These are phyloP conservation scores for Athetis lepigone DNA, from an alignment of 2,888 invertebrate genomes.

Conservation along the genomic window DNA sequence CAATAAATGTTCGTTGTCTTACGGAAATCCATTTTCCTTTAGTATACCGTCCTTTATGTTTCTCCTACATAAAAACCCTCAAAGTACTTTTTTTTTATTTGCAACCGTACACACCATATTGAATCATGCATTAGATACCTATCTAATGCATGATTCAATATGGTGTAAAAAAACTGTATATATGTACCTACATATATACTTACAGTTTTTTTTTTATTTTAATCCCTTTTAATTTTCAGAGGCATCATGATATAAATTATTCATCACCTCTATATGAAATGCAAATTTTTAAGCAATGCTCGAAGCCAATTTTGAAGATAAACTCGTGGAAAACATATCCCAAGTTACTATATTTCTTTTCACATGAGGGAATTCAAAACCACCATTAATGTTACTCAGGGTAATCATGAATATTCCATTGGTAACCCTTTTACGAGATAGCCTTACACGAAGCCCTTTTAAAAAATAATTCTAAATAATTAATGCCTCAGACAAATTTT, in stretches of 20 bases:
- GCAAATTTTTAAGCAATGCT: constrained; percentile 64
- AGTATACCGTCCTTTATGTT: too few relatives aligned
- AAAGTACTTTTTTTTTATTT: not conserved
- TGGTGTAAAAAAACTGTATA: too few relatives aligned
- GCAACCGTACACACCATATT: too few relatives aligned
- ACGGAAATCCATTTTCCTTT: constrained; percentile 62
- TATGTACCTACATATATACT: too few relatives aligned
- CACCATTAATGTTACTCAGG: constrained; percentile 83
- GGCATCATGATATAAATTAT: constrained; percentile 40
- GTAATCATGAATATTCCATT: constrained; percentile 83
- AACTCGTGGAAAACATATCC: constrained; percentile 70
- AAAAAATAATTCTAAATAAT: constrained; percentile 76
- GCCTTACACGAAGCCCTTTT: constrained; percentile 71
- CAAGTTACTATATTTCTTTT: constrained; percentile 74
- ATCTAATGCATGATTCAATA: too few relatives aligned
- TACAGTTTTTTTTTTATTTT: constrained; percentile 44
- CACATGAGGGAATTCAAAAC: constrained; percentile 82
- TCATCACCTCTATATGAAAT: constrained; percentile 55
- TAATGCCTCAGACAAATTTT: constrained; percentile 64
- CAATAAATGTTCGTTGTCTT: constrained; percentile 65
- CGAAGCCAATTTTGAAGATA: constrained; percentile 71
- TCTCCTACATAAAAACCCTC: too few relatives aligned
- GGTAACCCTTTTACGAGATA: constrained; percentile 81
- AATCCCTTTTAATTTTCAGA: constrained; percentile 39
- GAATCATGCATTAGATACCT: too few relatives aligned